A percentile compares a stretch with the other conserved stretches of the same genome.
These are phyloP conservation scores for Stenodera caucasica DNA, from an alignment of 2,888 invertebrate genomes.

Conservation along the genomic window DNA sequence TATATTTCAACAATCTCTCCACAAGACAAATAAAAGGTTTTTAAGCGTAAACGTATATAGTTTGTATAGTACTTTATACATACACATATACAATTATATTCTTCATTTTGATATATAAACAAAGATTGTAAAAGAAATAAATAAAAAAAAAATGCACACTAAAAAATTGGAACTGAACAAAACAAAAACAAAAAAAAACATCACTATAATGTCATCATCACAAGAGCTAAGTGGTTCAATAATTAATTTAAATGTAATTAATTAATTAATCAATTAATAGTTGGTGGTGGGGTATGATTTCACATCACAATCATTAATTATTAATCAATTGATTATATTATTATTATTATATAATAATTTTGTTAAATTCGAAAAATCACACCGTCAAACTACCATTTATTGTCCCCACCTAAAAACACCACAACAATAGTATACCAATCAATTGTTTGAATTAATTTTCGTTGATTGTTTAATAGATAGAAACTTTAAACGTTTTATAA, in stretches of 20 bases:
- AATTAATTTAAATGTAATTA: background rate
- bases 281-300: conserved; percentile 23
- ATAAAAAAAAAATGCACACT: conserved; percentile 25
- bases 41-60: conserved; percentile 12
- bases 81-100: conserved; percentile 4
- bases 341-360: conserved; percentile 6
- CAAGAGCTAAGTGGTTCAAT: conserved; percentile 39
- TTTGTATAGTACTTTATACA: conserved; percentile 9
- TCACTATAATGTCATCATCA: conserved; percentile 42
- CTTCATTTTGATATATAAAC: background rate
- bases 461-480: too few species aligned
- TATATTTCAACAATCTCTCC: conserved; percentile 5
- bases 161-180: conserved; percentile 40
- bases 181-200: conserved; percentile 40
- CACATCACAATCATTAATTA: conserved; percentile 25
- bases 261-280: background rate
- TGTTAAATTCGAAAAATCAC: conserved; percentile 17
- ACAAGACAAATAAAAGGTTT: conserved; percentile 5
- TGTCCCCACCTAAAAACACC: conserved; percentile 39
- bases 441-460: background rate
- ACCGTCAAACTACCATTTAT: conserved; percentile 41
- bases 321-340: background rate
- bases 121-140: conserved; percentile 6
- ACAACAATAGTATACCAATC: conserved; percentile 4
- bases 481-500: background rate